Percentiles rank a stretch among this genome's conserved stretches.
phyloP scores from a whole-genome alignment of 2,113 vertebrate species.

The Scomber japonicus region DNA sequence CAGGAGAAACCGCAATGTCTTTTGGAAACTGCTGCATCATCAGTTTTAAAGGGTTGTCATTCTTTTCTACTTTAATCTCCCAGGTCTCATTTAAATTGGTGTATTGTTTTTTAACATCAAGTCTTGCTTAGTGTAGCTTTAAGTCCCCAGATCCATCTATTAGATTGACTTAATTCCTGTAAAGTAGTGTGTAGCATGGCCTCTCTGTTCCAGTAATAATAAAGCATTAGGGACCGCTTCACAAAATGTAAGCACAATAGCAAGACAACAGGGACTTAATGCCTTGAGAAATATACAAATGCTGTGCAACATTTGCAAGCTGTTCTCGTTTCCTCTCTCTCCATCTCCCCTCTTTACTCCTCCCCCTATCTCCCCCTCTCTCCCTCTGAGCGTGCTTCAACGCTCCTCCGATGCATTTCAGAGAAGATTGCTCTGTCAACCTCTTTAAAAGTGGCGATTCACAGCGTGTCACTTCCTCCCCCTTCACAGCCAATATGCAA shows the following conservation, averaged over 20 bases:
- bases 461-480: slow-evolving; percentile 62
- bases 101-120: background rate
- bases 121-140: background rate
- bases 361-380: background rate
- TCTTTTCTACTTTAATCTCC: no score
- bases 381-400: slow-evolving; percentile 27
- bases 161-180: slow-evolving; percentile 1
- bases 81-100: background rate
- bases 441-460: slow-evolving; percentile 66
- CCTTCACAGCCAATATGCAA: slow-evolving; percentile 63
- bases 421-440: slow-evolving; percentile 68
- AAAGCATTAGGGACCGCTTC: background rate
- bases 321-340: slow-evolving; percentile 6
- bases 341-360: background rate
- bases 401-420: slow-evolving; percentile 50
- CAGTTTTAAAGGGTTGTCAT: no score
- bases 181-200: background rate
- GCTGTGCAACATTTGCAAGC: slow-evolving; percentile 31
- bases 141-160: background rate
- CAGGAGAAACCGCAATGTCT: no score
- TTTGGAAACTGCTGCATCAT: no score
- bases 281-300: slow-evolving; percentile 41
- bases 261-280: slow-evolving; percentile 25
- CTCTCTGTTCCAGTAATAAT: background rate
- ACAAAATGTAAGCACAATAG: slow-evolving; percentile 1